Conservation (phyloP, 2,113 vertebrate species). For the Zosterops borbonicus region DNA sequence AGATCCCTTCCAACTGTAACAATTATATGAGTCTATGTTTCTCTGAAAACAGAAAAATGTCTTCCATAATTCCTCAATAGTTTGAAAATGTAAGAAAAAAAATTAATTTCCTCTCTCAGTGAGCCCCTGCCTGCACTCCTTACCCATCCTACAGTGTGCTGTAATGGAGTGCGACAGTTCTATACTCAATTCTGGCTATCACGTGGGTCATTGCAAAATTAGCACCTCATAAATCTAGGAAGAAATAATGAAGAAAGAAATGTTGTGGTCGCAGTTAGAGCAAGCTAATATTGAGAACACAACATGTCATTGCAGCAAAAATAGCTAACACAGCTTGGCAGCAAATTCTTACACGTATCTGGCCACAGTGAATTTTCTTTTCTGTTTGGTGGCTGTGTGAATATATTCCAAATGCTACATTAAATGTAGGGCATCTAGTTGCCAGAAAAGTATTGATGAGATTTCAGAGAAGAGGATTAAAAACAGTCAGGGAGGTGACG, state of each 20-base stretch:
- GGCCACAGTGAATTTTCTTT: neutral
- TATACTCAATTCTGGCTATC: rapidly evolving
- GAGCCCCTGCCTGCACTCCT: neutral
- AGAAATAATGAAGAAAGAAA: neutral
- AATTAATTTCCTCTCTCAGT: neutral
- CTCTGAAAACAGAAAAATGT: neutral
- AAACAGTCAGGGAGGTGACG: neutral
- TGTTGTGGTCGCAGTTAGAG: neutral
- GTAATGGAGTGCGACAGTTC: neutral
- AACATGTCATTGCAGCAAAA: neutral
- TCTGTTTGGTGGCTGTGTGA: neutral
- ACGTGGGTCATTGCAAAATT: neutral
- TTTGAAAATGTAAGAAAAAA: neutral
- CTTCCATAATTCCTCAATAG: neutral
- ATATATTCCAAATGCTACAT: neutral
- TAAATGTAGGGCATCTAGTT: neutral
- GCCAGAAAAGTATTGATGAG: neutral
- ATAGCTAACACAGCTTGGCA: neutral
- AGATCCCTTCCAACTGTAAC: rapidly evolving
- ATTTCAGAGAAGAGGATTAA: neutral
- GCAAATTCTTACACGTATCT: neutral
- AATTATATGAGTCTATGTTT: neutral
- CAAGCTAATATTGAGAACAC: rapidly evolving
- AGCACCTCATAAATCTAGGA: neutral
- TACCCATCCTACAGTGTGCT: rapidly evolving